Evolutionary conservation across 1,140 invertebrate genomes (phyloP), one percentile per base, ranked within the genome.

Genomic region (Drosophila ironensis): DNA sequence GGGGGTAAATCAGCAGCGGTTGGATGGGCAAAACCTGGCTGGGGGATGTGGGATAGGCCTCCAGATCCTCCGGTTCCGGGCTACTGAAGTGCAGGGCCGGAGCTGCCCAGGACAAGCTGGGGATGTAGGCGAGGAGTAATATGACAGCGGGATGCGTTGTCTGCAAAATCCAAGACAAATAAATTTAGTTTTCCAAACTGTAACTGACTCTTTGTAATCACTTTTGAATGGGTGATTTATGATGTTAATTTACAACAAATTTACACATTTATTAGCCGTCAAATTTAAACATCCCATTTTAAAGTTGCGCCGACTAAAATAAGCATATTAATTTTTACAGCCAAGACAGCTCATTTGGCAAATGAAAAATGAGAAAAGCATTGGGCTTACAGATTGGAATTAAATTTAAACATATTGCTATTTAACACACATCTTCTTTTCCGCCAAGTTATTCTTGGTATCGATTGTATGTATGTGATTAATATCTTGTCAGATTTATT

Each of bases 21-120:
- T 88, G 72, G 8, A 89, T 81, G 22, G 77, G 66, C 40, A 89
- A 17, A 12, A 89, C 75, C 38, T 89, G 82, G 7, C 59, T 87
- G 2, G 87, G 87, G 0, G 63, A 44, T 12, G 71, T 56, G 12
- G 77, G 77, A 56, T 82, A 82, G 3, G 40, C 40, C 9, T 54
- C 59, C 5, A 74, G 40, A 19, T 74, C 69, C 20, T 71, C 40
- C n/a, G 28, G n/a, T 4, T 30, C 28, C 1, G 14, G 22, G 0
- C 25, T 37, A 1, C 53, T 56, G 19, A 37, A 59, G 7, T 19
- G 37, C 9, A 48, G 27, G 5, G 57, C 38, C 4, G 73, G 80
- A 9, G 53, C 71, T 12, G 71, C 66, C 27, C 42, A 19, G 25
- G 77, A 37, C 22, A 45, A 12, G 33, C 50, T 59, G 0, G 44